phyloP scores from a whole-genome alignment of 2,113 vertebrate genomes.

The Nipponia nippon region DNA sequence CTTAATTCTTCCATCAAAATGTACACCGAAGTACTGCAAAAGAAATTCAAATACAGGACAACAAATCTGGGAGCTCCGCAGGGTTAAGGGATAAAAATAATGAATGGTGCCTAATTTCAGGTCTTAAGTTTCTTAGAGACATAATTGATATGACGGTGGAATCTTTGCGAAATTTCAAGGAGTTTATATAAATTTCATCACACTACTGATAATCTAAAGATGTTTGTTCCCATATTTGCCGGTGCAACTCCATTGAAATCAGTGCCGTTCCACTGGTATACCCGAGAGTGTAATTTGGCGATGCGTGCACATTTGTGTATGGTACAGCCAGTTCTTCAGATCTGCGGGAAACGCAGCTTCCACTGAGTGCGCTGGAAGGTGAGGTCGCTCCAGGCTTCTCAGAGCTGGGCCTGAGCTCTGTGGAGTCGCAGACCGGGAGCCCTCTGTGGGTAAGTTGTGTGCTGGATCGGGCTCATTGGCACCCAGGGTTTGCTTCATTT shows the following conservation, averaged over 20 bases:
- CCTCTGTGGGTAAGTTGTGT: not conserved
- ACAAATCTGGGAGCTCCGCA: not conserved
- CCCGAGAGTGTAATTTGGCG: not conserved
- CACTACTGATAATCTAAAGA: not conserved
- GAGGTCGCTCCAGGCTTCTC: not conserved
- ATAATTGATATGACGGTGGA: not conserved
- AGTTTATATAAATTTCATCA: not conserved
- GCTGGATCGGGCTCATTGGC: not conserved
- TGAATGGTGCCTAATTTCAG: not conserved
- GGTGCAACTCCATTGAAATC: not conserved
- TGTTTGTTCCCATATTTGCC: not conserved
- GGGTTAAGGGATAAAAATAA: not conserved
- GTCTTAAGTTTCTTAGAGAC: not conserved
- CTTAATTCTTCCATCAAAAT: not conserved
- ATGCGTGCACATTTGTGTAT: fast-evolving
- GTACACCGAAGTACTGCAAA: not conserved
- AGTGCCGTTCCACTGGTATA: not conserved
- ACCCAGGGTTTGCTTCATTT: not conserved
- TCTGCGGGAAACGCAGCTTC: not conserved
- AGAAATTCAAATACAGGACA: not conserved
- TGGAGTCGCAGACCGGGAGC: not conserved
- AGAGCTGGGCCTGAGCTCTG: not conserved
- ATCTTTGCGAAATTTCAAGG: not conserved
- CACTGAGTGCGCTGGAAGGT: fast-evolving
- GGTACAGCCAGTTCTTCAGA: not conserved